Conservation (phyloP, 2,888 invertebrate species). For the Chrysina gloriosa region DNA sequence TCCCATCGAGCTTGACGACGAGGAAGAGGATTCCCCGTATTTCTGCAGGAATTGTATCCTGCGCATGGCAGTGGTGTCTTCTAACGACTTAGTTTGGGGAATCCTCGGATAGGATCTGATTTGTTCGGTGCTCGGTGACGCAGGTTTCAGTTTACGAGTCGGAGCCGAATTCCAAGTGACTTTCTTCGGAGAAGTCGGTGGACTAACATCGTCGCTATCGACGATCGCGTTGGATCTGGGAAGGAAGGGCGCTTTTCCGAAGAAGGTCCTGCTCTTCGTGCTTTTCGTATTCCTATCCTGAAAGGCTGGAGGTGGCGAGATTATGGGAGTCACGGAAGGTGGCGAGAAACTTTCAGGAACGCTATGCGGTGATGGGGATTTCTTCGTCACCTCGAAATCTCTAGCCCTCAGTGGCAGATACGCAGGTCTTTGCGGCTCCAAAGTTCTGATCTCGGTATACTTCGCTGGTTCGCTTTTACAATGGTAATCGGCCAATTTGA, state of each 20-base stretch:
- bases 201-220: constrained; percentile 68
- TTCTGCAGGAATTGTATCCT: constrained; percentile 71
- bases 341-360: constrained; percentile 67
- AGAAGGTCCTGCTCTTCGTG: constrained; percentile 59
- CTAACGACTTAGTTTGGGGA: constrained; percentile 69
- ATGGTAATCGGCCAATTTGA: constrained; percentile 69
- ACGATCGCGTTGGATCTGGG: constrained; percentile 69
- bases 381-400: constrained; percentile 57
- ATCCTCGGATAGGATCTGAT: constrained; percentile 56
- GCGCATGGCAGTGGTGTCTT: constrained; percentile 68
- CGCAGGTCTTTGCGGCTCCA: constrained; percentile 59
- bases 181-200: constrained; percentile 65
- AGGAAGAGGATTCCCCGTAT: constrained; percentile 68
- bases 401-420: constrained; percentile 59
- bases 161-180: constrained; percentile 54
- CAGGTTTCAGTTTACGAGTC: constrained; percentile 53
- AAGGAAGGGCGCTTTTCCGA: constrained; percentile 67
- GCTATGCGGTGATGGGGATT: constrained; percentile 58
- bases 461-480: constrained; percentile 63
- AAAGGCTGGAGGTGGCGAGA: constrained; percentile 78
- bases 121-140: constrained; percentile 43
- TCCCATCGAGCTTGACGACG: constrained; percentile 71
- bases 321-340: constrained; percentile 76
- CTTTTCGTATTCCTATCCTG: constrained; percentile 66
- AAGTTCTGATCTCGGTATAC: constrained; percentile 42